Conservation (phyloP, 2,888 invertebrate genomes). For the Lycocerus yunnanus region DNA sequence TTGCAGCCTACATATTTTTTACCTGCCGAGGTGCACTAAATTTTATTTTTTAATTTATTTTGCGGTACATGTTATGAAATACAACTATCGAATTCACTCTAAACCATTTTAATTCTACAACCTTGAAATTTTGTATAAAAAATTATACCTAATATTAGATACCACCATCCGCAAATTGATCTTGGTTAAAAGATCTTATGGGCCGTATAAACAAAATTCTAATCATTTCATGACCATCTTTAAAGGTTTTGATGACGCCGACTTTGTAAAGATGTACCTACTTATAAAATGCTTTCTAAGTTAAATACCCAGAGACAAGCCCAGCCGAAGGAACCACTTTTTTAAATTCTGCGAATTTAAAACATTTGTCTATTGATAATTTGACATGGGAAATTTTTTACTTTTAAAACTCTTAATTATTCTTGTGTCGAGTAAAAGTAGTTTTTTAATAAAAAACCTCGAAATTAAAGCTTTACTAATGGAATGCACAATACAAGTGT, state of each 20-base stretch:
- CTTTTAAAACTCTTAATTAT: neutral
- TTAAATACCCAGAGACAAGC: neutral
- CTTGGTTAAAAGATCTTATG: neutral
- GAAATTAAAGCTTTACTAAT: neutral
- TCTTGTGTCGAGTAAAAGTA: neutral
- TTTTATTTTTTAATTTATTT: too few relatives aligned
- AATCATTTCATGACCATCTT: neutral
- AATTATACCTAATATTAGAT: neutral
- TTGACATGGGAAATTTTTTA: neutral
- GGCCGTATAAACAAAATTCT: neutral
- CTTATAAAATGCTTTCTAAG: neutral
- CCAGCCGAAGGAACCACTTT: neutral
- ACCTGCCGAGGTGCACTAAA: too few relatives aligned
- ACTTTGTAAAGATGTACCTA: neutral
- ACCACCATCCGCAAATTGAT: too few relatives aligned
- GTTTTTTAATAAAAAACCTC: neutral
- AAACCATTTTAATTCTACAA: neutral
- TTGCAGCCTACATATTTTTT: too few relatives aligned
- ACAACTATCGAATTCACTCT: neutral
- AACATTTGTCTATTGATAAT: neutral
- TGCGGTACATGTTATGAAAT: too few relatives aligned
- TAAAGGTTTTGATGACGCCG: neutral
- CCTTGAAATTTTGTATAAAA: neutral
- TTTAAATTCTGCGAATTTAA: neutral
- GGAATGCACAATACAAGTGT: neutral